Evolutionary conservation across 1,140 invertebrate species (phyloP), one percentile per base, ranked within the genome.

Genomic region (Aphis gossypii): DNA sequence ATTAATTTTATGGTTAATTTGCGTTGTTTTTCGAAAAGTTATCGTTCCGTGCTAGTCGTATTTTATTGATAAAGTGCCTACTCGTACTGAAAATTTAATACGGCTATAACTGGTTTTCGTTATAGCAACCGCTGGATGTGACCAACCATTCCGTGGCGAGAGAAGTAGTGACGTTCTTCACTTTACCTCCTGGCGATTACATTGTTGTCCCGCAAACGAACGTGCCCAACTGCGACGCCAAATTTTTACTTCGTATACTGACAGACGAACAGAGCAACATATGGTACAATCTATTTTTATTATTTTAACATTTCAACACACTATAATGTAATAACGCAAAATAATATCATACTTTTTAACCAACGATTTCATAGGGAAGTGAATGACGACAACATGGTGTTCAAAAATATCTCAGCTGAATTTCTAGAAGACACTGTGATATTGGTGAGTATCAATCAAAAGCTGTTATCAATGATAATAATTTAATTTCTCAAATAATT

Each of bases 201-300:
- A 96, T 97, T 83, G 96, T 98, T n/a, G 96, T 98, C 90, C 97
- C 97, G 60, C 97, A 97, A 95, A 97, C 97, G 25, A 96, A 96
- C 93, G 95, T 96, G 87, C 96, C 97, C 38, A 97, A 97, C 95
- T 96, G 96, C 94, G 97, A 97, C 95, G 96, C 96, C 82, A 97
- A 97, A 95, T 97, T 97, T 95, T 95, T 97, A 44, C 95, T 97
- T 76, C 95, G 97, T 93, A 96, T 97, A 94, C 95, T 97, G 14
- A 97, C 97, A 8, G 97, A 97, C 95, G 96, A 97, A 95, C 97
- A 97, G 95, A 96, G 96, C 94, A 97, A 97, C 95, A 97, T 97
- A 94, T 97, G 97, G 97, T 95, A 95, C 25, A 86, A 95, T 94
- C 46, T 18, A n/a, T 21, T 44, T 84, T 8, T n/a, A n/a, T 87